Base-by-base conservation (phyloP, 2,888 invertebrate species). In the Microdon myrmicae region DNA sequence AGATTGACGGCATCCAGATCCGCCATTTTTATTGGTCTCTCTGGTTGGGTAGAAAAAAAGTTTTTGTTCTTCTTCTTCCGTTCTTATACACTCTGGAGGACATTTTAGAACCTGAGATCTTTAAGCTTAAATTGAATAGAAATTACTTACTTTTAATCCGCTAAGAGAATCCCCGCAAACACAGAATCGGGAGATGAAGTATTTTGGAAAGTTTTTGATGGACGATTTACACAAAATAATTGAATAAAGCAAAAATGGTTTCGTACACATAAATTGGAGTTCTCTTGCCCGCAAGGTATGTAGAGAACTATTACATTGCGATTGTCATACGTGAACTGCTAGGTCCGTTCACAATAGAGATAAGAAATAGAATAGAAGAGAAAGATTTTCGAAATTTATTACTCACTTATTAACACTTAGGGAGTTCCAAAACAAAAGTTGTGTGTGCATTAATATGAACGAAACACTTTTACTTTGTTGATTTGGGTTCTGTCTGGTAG, bases 1-100 rank as follows among this genome's bases (percentile, higher is more conserved):
- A 86, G 83, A 80, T 85, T 85, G 70, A 86, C 85, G 74, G 85
- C 84, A 80, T 86, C 86, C 70, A 79, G 71, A 71, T 80, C 80
- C 69, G 79, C 79, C 80, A 80, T 80, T 68, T 78, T 76, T 74
- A 47, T 67, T 49, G 55, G 61, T 56, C 10, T 45, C 17, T 53
- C n/a, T n/a, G n/a, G n/a, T n/a, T n/a, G n/a, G n/a, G n/a, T n/a
- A n/a, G n/a, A n/a, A n/a, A n/a, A n/a, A n/a, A n/a, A n/a, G 10
- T 38, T 45, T 55, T 45, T 56, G 35, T 44, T 35, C 45, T 23
- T 31, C n/a, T 26, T 17, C 14, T 23, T 47, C 31, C 23, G 29
- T 39, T 31, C 39, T 39, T 55, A n/a, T n/a, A n/a, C 31, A 43
- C 31, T 45, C 45, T 51, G 41, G 13, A 22, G 47, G 5, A 32